Base-by-base conservation (phyloP, 1,140 invertebrate genomes). In the Bombus confusus region DNA sequence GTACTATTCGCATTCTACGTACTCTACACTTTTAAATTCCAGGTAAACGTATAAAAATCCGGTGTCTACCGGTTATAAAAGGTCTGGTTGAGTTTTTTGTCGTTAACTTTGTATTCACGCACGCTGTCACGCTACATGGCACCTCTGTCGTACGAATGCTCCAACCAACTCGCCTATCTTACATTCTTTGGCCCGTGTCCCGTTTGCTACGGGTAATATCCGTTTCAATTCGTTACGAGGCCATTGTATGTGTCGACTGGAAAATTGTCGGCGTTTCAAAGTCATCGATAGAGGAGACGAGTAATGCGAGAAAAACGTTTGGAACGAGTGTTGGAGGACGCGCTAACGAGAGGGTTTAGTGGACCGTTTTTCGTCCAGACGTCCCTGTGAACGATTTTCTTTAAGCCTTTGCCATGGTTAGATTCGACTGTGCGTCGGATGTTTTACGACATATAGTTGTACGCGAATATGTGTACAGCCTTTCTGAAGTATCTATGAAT, bases 171-270 rank as follows among this genome's bases (percentile, higher is more conserved):
- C 5, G 25, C 37, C 41, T n/a, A 31, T 34, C 82, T 34, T 78
- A 78, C 12, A 22, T 47, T 68, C 64, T 39, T 34, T n/a, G 39
- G 22, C 1, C 15, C 18, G 43, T 31, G 13, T 39, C 15, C 9
- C 47, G 47, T 43, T 59, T 34, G 31, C 9, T 22, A 13, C 13
- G 22, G 64, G 69, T 66, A 80, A 80, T 85, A 79, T 80, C 69
- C 77, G 83, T 80, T 80, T 73, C 83, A 59, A 85, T 85, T 85
- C 83, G 83, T 78, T 84, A 85, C 57, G 31, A 41, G 31, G 28
- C 83, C 77, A 80, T 85, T 80, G 83, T 62, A n/a, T 62, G 59
- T 3, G 59, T 80, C 57, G 83, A 5, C 28, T 31, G 4, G 37
- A 62, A 73, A 85, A 66, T 66, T 69, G 75, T 62, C 77, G 52